Conservation (phyloP, 2,888 invertebrate genomes). For the Catocala sponsa region DNA sequence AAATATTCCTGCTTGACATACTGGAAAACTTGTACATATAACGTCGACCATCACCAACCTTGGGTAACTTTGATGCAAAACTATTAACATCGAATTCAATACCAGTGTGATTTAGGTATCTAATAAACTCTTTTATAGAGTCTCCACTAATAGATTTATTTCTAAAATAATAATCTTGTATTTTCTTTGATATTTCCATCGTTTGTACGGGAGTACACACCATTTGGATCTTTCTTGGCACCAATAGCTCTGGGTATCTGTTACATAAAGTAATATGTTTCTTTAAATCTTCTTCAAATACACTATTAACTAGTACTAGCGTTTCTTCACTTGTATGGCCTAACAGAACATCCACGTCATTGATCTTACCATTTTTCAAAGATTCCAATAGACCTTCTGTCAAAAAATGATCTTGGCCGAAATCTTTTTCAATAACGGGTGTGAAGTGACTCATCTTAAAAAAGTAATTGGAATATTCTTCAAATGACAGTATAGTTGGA, state of each 20-base stretch:
- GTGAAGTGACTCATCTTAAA: conserved; percentile 61
- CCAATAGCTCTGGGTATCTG: conserved; percentile 58
- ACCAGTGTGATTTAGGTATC: conserved; percentile 46
- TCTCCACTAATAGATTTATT: conserved; percentile 46
- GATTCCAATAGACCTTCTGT: conserved; percentile 54
- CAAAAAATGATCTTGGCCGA: conserved; percentile 62
- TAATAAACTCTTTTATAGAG: conserved; percentile 54
- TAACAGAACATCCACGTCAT: conserved; percentile 89
- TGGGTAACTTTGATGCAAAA: conserved; percentile 32
- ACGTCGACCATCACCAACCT: conserved; percentile 22
- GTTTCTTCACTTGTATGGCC: conserved; percentile 92
- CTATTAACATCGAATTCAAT: conserved; percentile 53
- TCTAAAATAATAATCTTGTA: conserved; percentile 63
- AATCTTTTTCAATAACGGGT: conserved; percentile 67
- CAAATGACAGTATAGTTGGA: conserved; percentile 55
- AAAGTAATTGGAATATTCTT: conserved; percentile 50
- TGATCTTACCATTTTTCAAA: conserved; percentile 76
- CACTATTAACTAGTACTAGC: conserved; percentile 39
- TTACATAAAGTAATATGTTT: conserved; percentile 33
- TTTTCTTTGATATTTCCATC: conserved; percentile 57
- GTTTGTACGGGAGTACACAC: conserved; percentile 46
- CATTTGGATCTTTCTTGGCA: conserved; percentile 60
- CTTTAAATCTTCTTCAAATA: conserved; percentile 30
- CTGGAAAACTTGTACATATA: conserved; percentile 55
- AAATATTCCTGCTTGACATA: conserved; percentile 63